These are phyloP conservation scores for Mythimna loreyi DNA, from an alignment of 2,888 invertebrate species.

Conservation along the genomic window DNA sequence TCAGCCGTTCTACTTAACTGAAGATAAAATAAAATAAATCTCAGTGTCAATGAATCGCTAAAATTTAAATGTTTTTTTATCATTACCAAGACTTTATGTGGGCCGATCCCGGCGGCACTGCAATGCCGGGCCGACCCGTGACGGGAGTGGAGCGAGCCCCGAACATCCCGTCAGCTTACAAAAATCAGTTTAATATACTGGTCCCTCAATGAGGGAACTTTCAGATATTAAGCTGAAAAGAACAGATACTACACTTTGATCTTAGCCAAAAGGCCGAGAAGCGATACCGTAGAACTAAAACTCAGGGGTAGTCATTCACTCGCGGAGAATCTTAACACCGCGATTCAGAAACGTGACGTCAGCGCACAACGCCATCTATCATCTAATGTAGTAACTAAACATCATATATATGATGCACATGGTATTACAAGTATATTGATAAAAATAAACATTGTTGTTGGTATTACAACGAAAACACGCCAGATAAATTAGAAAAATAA, in stretches of 20 bases:
- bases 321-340: constrained; percentile 30
- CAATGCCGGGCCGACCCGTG: constrained; percentile 7
- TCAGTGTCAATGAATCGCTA: too few species aligned
- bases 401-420: constrained; percentile 5
- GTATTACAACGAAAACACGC: not conserved
- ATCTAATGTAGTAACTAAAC: not conserved
- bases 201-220: constrained; percentile 35
- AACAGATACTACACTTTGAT: constrained; percentile 25
- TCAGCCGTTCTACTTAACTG: too few species aligned
- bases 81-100: too few species aligned
- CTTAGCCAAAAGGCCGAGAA: constrained; percentile 18
- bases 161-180: constrained; percentile 34
- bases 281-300: not conserved
- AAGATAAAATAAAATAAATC: too few species aligned
- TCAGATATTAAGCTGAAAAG: constrained; percentile 39
- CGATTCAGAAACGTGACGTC: constrained; percentile 42
- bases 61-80: too few species aligned
- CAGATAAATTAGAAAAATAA: not conserved
- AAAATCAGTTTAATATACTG: constrained; percentile 39
- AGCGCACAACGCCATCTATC: constrained; percentile 41
- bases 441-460: constrained; percentile 1
- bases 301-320: not conserved
- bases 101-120: constrained; percentile 31
- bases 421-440: not conserved
- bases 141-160: constrained; percentile 39